Evolutionary conservation across 2,888 invertebrate genomes (phyloP).

Genomic region (Drosophila emarginata): DNA sequence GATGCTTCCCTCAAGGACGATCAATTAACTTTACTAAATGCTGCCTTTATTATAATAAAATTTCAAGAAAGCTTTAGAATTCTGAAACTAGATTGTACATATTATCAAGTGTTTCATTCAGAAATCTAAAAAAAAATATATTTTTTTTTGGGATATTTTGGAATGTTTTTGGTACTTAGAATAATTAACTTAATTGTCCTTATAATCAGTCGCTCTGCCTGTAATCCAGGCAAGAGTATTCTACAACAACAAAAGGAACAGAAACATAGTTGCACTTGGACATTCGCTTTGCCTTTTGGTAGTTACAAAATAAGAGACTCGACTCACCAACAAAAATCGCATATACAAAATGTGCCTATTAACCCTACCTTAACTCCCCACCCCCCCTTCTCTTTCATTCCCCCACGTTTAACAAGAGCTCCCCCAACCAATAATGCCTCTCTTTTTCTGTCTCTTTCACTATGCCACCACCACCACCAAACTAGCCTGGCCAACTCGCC

Average conservation of each 20-base stretch:
- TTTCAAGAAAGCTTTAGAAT: too few relatives aligned
- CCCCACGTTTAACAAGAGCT: background rate
- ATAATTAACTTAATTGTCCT: slow-evolving; percentile 43
- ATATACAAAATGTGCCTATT: slow-evolving; percentile 40
- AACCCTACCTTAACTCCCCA: slow-evolving; percentile 14
- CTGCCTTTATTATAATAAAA: too few relatives aligned
- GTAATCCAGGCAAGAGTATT: slow-evolving; percentile 18
- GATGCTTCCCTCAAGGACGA: too few relatives aligned
- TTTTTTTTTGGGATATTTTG: background rate
- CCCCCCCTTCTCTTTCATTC: background rate
- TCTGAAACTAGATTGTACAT: too few relatives aligned
- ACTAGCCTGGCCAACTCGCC: slow-evolving; percentile 6
- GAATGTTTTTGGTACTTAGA: background rate
- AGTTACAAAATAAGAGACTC: slow-evolving; percentile 39
- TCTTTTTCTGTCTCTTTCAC: background rate
- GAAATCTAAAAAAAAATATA: background rate
- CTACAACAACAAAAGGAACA: slow-evolving; percentile 20
- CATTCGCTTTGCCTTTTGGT: slow-evolving; percentile 17
- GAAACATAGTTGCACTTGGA: slow-evolving; percentile 37
- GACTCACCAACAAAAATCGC: background rate
- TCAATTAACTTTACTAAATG: too few relatives aligned
- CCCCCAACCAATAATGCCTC: background rate
- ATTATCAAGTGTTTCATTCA: too few relatives aligned
- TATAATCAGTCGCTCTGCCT: slow-evolving; percentile 35
- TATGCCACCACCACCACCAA: background rate